A percentile compares a stretch with the other conserved stretches of the same genome.
These are phyloP conservation scores for Drosophila elegans DNA, from an alignment of 1,140 invertebrate species.

Conservation along the genomic window DNA sequence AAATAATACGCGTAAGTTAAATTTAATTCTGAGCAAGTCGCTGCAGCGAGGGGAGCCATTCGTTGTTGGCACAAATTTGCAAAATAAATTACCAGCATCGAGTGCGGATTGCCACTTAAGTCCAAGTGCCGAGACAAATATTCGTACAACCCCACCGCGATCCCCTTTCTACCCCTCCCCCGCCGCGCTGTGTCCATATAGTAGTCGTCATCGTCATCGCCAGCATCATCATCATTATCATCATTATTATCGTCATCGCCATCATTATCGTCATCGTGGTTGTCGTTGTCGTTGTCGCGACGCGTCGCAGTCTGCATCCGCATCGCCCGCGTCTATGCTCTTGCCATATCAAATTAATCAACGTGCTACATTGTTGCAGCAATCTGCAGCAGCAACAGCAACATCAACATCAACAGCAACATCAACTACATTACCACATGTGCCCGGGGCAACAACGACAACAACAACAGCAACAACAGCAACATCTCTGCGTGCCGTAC, in stretches of 20 bases:
- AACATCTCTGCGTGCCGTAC: constrained; percentile 50
- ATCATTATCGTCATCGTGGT: constrained; percentile 12
- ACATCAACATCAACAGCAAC: constrained; percentile 30
- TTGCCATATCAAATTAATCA: constrained; percentile 83
- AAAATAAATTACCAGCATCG: constrained; percentile 79
- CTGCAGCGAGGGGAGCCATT: constrained; percentile 18
- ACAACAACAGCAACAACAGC: constrained; percentile 43
- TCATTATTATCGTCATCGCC: constrained; percentile 13
- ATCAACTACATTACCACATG: constrained; percentile 61
- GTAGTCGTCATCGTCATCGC: constrained; percentile 10
- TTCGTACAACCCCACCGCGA: constrained; percentile 30
- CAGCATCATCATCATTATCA: constrained; percentile 17
- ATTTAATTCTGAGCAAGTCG: constrained; percentile 74
- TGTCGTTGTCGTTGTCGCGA: constrained; percentile 54
- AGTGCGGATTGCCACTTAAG: constrained; percentile 64
- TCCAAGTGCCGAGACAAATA: constrained; percentile 58
- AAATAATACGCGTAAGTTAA: constrained; percentile 74
- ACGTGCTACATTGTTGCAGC: constrained; percentile 82
- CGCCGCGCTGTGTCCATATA: constrained; percentile 9
- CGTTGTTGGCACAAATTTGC: constrained; percentile 73
- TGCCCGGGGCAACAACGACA: constrained; percentile 35
- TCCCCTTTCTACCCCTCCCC: background rate
- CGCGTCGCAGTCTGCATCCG: constrained; percentile 57
- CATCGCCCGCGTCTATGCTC: constrained; percentile 73
- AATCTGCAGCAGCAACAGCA: constrained; percentile 50